Evolutionary conservation across 2,797 vertebrate genomes (phyloP).

Genomic region (Hippopotamyrus pictus): DNA sequence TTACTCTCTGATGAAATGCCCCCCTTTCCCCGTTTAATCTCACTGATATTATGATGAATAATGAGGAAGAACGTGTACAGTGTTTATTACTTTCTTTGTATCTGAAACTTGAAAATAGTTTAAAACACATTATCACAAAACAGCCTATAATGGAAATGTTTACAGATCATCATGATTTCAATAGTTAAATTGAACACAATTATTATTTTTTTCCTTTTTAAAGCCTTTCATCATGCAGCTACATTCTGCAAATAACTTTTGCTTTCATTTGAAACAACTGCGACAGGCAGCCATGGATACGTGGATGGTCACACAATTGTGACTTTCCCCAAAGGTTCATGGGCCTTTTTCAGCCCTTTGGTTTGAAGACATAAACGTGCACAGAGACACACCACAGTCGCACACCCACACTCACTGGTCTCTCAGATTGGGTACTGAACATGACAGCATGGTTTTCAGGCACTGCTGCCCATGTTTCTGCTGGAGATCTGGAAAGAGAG

Average conservation of each 20-base stretch:
- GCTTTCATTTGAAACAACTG: neutral
- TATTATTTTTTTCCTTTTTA: neutral
- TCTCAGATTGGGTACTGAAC: conserved; percentile 12
- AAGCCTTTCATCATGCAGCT: neutral
- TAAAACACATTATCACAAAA: neutral
- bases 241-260: too few species aligned
- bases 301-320: neutral
- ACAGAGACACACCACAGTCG: neutral
- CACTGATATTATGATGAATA: neutral
- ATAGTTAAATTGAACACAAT: neutral
- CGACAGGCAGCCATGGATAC: neutral
- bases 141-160: neutral
- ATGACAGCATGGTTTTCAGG: conserved; percentile 10
- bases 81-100: neutral
- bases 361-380: neutral
- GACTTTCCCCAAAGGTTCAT: neutral
- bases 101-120: neutral
- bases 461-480: neutral
- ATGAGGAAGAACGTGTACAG: neutral
- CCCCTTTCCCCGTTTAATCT: neutral
- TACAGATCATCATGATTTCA: neutral
- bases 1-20: conserved; percentile 7
- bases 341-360: neutral
- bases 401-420: neutral
- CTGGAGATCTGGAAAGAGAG: neutral